Base-by-base conservation (phyloP, 2,888 invertebrate genomes). In the Acrocyrtus sp. region DNA sequence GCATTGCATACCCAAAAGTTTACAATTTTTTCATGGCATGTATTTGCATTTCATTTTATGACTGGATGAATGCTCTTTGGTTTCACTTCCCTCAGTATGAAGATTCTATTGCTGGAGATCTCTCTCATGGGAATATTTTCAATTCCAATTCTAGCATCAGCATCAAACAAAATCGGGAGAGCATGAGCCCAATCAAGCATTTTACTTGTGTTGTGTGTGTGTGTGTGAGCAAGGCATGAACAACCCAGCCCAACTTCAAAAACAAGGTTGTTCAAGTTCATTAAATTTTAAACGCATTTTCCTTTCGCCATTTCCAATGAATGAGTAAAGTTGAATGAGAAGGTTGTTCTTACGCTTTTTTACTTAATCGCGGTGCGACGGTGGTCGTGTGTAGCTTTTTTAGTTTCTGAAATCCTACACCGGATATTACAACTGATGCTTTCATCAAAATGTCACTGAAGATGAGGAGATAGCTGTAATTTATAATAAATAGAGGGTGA, bases 201-300 rank as follows among this genome's bases (percentile, higher is more conserved):
- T n/a, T n/a, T n/a, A n/a, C n/a, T n/a, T n/a, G n/a, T n/a, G n/a
- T n/a, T n/a, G n/a, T n/a, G n/a, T n/a, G n/a, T n/a, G n/a, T n/a
- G n/a, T n/a, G n/a, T n/a, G n/a, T n/a, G n/a, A n/a, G n/a, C n/a
- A n/a, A n/a, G n/a, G n/a, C n/a, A n/a, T n/a, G n/a, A n/a, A n/a
- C n/a, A n/a, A n/a, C n/a, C 57, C 17, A 57, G n/a, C 43, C 15
- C 41, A 17, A 10, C 43, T 43, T 3, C 57, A 15, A 26, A 56
- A 21, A 27, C 50, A 60, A 24, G 39, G 61, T 60, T 68, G 68
- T 68, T 68, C 68, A 68, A 68, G 60, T 61, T 68, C 68, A 68
- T 68, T 68, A 68, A 68, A 68, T 53, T 68, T 68, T 68, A 61
- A 68, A 68, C 54, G 61, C 61, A 54, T 61, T 68, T 66, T 68